Evolutionary conservation across 2,797 vertebrate species (phyloP).

Genomic region (Zenarchopterus dispar): DNA sequence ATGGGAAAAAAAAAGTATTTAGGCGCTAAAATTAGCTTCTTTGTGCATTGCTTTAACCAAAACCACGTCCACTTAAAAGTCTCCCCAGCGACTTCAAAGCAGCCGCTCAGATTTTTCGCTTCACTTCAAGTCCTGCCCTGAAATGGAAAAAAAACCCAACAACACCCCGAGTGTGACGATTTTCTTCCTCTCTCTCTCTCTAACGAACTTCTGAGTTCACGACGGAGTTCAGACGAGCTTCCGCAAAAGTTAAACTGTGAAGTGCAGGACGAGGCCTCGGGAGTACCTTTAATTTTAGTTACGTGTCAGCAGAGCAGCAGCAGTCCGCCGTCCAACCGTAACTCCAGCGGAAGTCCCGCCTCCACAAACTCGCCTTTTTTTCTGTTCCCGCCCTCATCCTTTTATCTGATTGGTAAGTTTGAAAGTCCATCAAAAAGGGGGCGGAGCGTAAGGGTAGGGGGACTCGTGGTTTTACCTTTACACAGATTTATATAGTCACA

Average conservation of each 20-base stretch:
- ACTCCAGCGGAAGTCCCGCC: conserved; percentile 82
- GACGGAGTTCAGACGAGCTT: not conserved
- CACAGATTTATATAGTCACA: no score
- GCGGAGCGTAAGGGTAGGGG: not conserved
- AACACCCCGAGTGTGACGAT: not conserved
- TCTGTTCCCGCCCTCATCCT: conserved; percentile 54
- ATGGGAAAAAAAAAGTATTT: conserved; percentile 5
- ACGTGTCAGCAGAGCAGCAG: conserved; percentile 82
- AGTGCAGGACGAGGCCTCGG: conserved; percentile 53
- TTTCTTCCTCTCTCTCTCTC: not conserved
- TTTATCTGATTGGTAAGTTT: conserved; percentile 54
- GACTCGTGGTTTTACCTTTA: not conserved
- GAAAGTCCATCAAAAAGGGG: conserved; percentile 56
- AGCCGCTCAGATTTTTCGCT: conserved; percentile 54
- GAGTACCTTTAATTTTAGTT: conserved; percentile 79
- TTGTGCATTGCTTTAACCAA: conserved; percentile 32
- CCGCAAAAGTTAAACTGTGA: conserved; percentile 11
- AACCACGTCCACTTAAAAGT: conserved; percentile 9
- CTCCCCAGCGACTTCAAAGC: conserved; percentile 51
- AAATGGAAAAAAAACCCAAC: conserved; percentile 1
- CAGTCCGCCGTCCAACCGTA: conserved; percentile 66
- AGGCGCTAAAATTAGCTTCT: not conserved
- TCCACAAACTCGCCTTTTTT: conserved; percentile 9
- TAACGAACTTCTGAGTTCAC: not conserved
- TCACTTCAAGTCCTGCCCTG: conserved; percentile 34